Percentiles rank a stretch among this genome's conserved stretches.
phyloP scores from a whole-genome alignment of 2,113 vertebrate genomes.

The Myxocyprinus asiaticus region DNA sequence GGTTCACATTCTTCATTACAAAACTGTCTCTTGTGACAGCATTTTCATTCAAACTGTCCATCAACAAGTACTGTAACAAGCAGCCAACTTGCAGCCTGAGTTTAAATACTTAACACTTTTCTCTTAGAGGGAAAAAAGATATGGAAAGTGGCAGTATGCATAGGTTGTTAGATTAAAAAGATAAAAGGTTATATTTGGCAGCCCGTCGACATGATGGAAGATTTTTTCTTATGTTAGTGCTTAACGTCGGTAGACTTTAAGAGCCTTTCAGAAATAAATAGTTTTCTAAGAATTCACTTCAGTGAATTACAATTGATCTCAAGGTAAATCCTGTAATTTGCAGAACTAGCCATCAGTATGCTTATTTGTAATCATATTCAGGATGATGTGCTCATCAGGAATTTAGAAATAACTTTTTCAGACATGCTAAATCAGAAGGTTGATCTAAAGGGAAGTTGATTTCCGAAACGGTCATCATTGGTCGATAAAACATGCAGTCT shows the following conservation, averaged over 20 bases:
- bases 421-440: not conserved
- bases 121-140: slow-evolving; percentile 51
- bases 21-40: slow-evolving; percentile 22
- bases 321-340: slow-evolving; percentile 49
- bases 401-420: not conserved
- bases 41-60: slow-evolving; percentile 17
- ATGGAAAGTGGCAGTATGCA: slow-evolving; percentile 60
- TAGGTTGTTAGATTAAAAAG: slow-evolving; percentile 61
- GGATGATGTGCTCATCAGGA: not conserved
- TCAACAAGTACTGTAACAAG: slow-evolving; percentile 8
- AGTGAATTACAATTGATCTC: slow-evolving; percentile 55
- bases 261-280: slow-evolving; percentile 71
- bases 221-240: slow-evolving; percentile 61
- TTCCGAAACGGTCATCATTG: too few species aligned
- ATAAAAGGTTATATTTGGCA: slow-evolving; percentile 58
- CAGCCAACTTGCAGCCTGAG: slow-evolving; percentile 14
- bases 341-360: not conserved
- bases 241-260: slow-evolving; percentile 66
- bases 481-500: too few species aligned
- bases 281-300: slow-evolving; percentile 61
- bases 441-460: too few species aligned
- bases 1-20: slow-evolving; percentile 18
- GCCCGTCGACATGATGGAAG: slow-evolving; percentile 62
- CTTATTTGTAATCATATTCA: too few species aligned
- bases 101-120: slow-evolving; percentile 46